These are phyloP conservation scores for Forbesichthys agassizii DNA, from an alignment of 2,113 vertebrate species.

Conservation along the genomic window DNA sequence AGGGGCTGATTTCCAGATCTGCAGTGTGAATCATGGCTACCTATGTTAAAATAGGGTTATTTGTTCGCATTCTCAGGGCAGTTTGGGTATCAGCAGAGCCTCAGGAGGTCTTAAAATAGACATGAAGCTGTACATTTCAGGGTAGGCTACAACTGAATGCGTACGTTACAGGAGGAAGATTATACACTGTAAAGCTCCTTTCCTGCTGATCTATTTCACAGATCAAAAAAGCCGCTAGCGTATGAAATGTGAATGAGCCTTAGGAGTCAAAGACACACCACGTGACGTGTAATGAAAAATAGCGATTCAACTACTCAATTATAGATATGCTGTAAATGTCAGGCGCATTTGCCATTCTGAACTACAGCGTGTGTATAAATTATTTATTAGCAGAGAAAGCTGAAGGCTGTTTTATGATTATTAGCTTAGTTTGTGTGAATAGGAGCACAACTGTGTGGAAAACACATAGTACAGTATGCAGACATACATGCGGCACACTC, in stretches of 20 bases:
- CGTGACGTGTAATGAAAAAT: conserved; percentile 6
- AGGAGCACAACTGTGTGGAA: neutral
- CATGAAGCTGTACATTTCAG: conserved; percentile 23
- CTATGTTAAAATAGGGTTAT: conserved; percentile 6
- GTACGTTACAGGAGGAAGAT: conserved; percentile 51
- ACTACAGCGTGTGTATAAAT: neutral
- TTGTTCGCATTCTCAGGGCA: conserved; percentile 9
- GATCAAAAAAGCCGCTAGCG: conserved; percentile 27
- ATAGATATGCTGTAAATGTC: conserved; percentile 2
- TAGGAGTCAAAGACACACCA: conserved; percentile 12
- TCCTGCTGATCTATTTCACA: conserved; percentile 45
- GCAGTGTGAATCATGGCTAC: neutral
- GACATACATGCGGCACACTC: neutral
- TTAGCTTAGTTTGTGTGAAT: conserved; percentile 10
- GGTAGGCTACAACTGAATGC: conserved; percentile 32
- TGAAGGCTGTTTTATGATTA: conserved; percentile 1
- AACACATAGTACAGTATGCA: neutral
- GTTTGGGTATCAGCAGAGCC: conserved; percentile 7
- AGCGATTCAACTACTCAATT: conserved; percentile 4
- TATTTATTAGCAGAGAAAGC: conserved; percentile 13
- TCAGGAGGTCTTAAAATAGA: conserved; percentile 52
- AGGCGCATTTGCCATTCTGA: neutral
- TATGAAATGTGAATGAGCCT: conserved; percentile 37
- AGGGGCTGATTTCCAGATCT: neutral
- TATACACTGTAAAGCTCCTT: conserved; percentile 48